These are phyloP conservation scores for Malthinus seriepunctatus DNA, from an alignment of 2,888 invertebrate genomes.

Conservation along the genomic window DNA sequence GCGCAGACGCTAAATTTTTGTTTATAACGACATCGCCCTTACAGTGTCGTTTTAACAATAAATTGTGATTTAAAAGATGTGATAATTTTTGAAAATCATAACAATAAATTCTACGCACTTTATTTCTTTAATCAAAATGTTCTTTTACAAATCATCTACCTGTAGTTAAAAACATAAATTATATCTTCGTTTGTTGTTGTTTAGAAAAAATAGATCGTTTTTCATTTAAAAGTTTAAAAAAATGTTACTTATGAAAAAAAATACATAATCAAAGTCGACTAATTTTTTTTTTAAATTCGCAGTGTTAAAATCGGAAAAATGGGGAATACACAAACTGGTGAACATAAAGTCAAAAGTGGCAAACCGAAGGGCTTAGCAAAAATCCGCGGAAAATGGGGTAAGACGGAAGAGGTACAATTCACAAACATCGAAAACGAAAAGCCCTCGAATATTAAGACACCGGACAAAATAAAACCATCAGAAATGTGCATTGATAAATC, in stretches of 20 bases:
- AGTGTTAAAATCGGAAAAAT: constrained; percentile 44
- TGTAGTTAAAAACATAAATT: too few relatives aligned
- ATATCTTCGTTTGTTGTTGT: too few relatives aligned
- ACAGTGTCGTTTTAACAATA: constrained; percentile 10
- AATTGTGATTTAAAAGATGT: constrained; percentile 17
- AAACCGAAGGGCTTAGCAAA: constrained; percentile 62
- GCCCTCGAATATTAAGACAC: constrained; percentile 10
- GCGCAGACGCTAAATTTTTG: constrained; percentile 22
- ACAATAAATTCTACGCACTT: too few relatives aligned
- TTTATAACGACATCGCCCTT: constrained; percentile 20
- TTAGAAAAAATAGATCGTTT: too few relatives aligned
- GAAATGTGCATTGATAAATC: neutral
- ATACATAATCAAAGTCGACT: too few relatives aligned
- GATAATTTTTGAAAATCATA: neutral
- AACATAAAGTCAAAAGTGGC: constrained; percentile 58
- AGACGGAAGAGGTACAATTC: constrained; percentile 46
- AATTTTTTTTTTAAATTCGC: too few relatives aligned
- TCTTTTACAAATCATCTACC: too few relatives aligned
- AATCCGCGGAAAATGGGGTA: constrained; percentile 53
- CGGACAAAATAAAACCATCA: constrained; percentile 17
- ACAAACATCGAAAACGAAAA: constrained; percentile 39
- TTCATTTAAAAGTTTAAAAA: too few relatives aligned
- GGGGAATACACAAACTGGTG: constrained; percentile 61
- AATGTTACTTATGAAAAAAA: too few relatives aligned
- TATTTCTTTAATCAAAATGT: too few relatives aligned